Evolutionary conservation across 2,113 vertebrate species (phyloP).

Genomic region (Ramphastos sulfuratus): DNA sequence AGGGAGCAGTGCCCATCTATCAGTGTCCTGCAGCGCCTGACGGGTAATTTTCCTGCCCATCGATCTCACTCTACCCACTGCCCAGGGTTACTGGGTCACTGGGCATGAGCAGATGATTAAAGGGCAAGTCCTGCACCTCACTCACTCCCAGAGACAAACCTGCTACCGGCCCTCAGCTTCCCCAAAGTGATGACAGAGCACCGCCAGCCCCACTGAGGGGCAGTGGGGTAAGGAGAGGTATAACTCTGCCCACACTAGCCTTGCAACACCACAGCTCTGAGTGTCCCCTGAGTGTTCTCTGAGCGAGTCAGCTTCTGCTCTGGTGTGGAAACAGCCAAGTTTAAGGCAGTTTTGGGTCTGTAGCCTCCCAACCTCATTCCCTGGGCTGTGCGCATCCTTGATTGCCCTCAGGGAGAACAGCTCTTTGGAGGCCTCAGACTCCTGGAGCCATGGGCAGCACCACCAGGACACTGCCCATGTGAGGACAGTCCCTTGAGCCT

Average conservation of each 20-base stretch:
- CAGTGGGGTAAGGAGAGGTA: neutral
- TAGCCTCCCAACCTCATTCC: neutral
- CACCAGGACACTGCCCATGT: neutral
- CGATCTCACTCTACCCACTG: neutral
- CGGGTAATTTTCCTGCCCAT: neutral
- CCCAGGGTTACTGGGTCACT: slow-evolving; percentile 22
- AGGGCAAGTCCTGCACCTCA: neutral
- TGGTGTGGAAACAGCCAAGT: neutral
- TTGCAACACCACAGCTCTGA: fast-evolving
- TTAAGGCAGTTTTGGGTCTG: neutral
- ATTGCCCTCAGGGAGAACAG: neutral
- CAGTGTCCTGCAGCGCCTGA: neutral
- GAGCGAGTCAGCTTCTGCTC: neutral
- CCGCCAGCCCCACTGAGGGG: neutral
- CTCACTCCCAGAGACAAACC: neutral
- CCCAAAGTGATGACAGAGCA: fast-evolving
- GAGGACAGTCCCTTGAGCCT: neutral
- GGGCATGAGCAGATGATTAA: neutral
- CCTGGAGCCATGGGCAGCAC: neutral
- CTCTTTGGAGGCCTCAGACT: neutral
- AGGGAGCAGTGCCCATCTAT: neutral
- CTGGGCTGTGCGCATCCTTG: neutral
- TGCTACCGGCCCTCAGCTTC: fast-evolving
- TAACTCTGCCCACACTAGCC: neutral
- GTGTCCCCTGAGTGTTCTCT: neutral